Percentiles rank a stretch among this genome's conserved stretches.
These are phyloP conservation scores for Melanotaenia nigrans DNA, from an alignment of 2,797 vertebrate species.

Conservation along the genomic window DNA sequence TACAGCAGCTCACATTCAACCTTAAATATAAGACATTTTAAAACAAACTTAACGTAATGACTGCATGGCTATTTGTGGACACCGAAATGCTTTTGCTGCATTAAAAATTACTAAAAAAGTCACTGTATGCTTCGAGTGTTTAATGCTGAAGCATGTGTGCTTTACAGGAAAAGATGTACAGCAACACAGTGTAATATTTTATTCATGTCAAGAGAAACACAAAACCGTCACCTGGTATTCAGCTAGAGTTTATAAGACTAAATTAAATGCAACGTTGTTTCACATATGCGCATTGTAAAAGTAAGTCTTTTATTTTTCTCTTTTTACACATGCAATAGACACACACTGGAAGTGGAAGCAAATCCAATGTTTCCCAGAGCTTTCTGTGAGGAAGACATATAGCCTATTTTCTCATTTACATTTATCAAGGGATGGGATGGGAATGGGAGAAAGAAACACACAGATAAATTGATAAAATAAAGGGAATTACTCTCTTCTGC, in stretches of 20 bases:
- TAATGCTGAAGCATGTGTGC: conserved; percentile 13
- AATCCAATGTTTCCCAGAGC: conserved; percentile 18
- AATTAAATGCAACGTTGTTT: background rate
- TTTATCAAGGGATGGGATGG: conserved; percentile 61
- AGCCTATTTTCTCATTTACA: conserved; percentile 65
- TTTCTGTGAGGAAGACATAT: conserved; percentile 15
- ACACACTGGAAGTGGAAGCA: conserved; percentile 5
- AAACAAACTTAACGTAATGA: background rate
- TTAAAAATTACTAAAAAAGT: background rate
- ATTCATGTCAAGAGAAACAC: background rate
- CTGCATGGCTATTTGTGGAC: conserved; percentile 13
- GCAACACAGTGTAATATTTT: conserved; percentile 3
- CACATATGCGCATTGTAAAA: background rate
- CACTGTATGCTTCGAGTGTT: conserved; percentile 4
- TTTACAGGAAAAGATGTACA: conserved; percentile 5
- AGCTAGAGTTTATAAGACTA: conserved; percentile 8
- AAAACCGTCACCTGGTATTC: background rate
- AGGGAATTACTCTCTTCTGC: conserved; percentile 69
- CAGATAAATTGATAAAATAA: conserved; percentile 75
- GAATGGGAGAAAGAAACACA: conserved; percentile 57
- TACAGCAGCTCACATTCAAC: background rate
- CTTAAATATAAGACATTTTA: background rate
- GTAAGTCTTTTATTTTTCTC: background rate
- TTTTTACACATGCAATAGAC: background rate
- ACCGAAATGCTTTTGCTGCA: conserved; percentile 7